These are phyloP conservation scores for Lamellibrachia satsuma DNA, from an alignment of 2,888 invertebrate species.

Conservation along the genomic window DNA sequence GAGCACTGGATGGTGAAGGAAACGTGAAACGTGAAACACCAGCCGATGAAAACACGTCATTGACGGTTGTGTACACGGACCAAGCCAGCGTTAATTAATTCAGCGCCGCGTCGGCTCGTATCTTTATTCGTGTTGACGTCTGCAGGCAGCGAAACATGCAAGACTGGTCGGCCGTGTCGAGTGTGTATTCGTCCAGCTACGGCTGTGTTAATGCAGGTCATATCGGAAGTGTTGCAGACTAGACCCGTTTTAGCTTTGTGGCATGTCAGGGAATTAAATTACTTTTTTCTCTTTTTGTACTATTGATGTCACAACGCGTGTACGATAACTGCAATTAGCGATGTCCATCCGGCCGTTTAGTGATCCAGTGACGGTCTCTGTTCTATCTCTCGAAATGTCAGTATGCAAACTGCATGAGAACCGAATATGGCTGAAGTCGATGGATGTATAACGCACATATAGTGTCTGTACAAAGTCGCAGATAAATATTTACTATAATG, in stretches of 20 bases:
- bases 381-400: too few relatives aligned
- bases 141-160: not conserved
- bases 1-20: not conserved
- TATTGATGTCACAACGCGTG: too few relatives aligned
- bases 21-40: not conserved
- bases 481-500: not conserved
- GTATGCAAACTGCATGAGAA: too few relatives aligned
- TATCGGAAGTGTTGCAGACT: not conserved
- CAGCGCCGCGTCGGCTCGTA: not conserved
- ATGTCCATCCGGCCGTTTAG: too few relatives aligned
- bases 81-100: not conserved
- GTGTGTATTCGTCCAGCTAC: not conserved
- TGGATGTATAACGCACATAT: not conserved
- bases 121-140: conserved; percentile 17
- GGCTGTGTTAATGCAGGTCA: conserved; percentile 12
- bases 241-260: not conserved
- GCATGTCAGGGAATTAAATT: too few relatives aligned
- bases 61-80: not conserved
- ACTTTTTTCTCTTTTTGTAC: too few relatives aligned
- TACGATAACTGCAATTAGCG: too few relatives aligned
- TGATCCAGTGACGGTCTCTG: too few relatives aligned
- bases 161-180: not conserved
- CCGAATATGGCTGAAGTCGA: too few relatives aligned
- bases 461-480: not conserved
- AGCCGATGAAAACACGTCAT: conserved; percentile 6